These are phyloP conservation scores for Spodoptera exigua DNA, from an alignment of 2,888 invertebrate genomes.

Conservation along the genomic window DNA sequence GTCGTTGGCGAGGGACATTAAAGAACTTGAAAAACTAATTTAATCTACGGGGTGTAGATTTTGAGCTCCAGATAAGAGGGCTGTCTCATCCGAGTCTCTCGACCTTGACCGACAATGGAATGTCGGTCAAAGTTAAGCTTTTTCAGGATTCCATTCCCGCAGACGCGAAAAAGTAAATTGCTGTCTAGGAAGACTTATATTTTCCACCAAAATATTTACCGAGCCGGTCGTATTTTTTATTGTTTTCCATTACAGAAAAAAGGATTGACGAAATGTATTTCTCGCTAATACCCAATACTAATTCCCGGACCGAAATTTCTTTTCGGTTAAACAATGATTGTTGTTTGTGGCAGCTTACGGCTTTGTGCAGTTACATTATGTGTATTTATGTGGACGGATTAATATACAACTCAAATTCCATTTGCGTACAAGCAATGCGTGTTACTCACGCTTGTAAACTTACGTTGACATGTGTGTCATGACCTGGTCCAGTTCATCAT, in stretches of 20 bases:
- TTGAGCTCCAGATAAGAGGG: constrained; percentile 21
- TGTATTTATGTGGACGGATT: not conserved
- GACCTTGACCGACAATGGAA: constrained; percentile 41
- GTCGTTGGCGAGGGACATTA: constrained; percentile 7
- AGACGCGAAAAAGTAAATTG: constrained; percentile 21
- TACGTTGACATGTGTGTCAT: constrained; percentile 13
- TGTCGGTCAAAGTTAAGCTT: constrained; percentile 46
- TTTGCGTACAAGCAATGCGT: constrained; percentile 23
- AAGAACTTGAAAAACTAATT: constrained; percentile 36
- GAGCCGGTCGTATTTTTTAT: constrained; percentile 14
- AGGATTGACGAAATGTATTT: not conserved
- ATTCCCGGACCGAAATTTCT: not conserved
- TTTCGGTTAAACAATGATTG: too few species aligned
- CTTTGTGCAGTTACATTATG: too few species aligned
- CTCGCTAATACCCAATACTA: not conserved
- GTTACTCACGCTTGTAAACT: constrained; percentile 18
- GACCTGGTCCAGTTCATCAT: constrained; percentile 39
- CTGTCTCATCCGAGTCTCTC: constrained; percentile 13
- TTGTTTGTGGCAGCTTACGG: too few species aligned
- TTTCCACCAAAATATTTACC: constrained; percentile 41
- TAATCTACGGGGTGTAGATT: constrained; percentile 26
- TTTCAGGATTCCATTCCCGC: constrained; percentile 32
- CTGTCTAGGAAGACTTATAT: constrained; percentile 31
- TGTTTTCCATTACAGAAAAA: constrained; percentile 7
- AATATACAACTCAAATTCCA: constrained; percentile 29